Evolutionary conservation across 2,888 invertebrate species (phyloP), one percentile per base, ranked within the genome.

Genomic region (Mongoloraphidia duomilia): DNA sequence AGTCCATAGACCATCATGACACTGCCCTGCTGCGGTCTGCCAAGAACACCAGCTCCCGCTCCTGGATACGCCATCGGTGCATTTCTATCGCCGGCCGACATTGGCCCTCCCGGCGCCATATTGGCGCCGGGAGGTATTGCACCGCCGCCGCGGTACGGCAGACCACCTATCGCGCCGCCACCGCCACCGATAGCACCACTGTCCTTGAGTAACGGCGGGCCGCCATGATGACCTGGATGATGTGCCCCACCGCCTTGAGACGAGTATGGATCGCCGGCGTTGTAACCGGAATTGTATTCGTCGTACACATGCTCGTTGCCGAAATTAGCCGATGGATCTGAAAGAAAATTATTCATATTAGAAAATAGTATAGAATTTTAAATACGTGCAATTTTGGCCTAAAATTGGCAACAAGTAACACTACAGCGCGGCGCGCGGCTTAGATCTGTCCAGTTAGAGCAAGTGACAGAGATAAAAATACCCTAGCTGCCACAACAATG

Each of bases 1-100:
- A 98, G 76, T 3, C 96, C 96, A 71, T 98, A 97, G 50, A 97
- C 93, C 96, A 97, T 96, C 76, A 96, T 85, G 53, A 97, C 96
- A 45, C 90, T 85, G 46, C 89, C 90, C 63, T 89, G 83, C 62
- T 79, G 80, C 62, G 42, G 42, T 34, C 47, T 26, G 12, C 34
- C 34, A 9, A 38, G 14, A 10, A 39, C 42, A 63, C 39, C 38
- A 34, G 46, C 38, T 12, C 43, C 40, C 6, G 26, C 26, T 12
- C 46, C 42, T 34, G 44, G 34, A 11, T 38, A 48, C 12, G 41
- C 26, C 26, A 26, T 26, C 26, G 26, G 26, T 45, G 41, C 39
- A 40, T 46, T 44, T 45, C 45, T 36, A 40, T 41, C 41, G 34
- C 40, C 50, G 26, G 26, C 26, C 26, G 26, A 26, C 45, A 45